Evolutionary conservation across 2,888 invertebrate species (phyloP).

Genomic region (Drosophila setosimentum): DNA sequence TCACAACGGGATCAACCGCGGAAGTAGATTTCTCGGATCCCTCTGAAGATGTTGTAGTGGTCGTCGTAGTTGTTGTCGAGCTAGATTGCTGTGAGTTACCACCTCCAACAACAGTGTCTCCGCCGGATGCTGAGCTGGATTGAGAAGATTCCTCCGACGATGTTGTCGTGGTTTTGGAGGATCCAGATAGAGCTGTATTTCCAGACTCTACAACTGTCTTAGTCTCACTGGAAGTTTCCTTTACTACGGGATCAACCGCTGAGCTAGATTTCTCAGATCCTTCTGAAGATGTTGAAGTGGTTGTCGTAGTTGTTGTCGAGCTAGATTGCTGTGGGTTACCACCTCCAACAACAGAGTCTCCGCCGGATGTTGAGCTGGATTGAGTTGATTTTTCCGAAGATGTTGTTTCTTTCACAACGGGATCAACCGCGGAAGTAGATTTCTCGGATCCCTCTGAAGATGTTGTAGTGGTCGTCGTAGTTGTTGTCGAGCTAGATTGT

Average conservation of each 20-base stretch:
- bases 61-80: too few species aligned
- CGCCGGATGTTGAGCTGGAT: neutral
- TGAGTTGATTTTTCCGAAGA: neutral
- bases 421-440: neutral
- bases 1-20: neutral
- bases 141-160: too few species aligned
- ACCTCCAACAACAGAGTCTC: neutral
- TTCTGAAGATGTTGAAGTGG: neutral
- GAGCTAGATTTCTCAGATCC: neutral
- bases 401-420: neutral
- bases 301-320: neutral
- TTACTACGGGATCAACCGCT: neutral
- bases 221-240: neutral
- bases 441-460: neutral
- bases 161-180: too few species aligned
- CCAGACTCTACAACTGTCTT: slow-evolving; percentile 5
- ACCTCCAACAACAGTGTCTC: too few species aligned
- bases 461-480: neutral
- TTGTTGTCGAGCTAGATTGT: too few species aligned
- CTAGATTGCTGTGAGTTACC: too few species aligned
- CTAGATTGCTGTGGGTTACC: neutral
- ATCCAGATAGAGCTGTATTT: slow-evolving; percentile 10
- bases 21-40: neutral
- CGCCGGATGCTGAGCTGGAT: too few species aligned
- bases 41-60: neutral